Base-by-base conservation (phyloP, 2,888 invertebrate species). In the Crocallis elinguaria region DNA sequence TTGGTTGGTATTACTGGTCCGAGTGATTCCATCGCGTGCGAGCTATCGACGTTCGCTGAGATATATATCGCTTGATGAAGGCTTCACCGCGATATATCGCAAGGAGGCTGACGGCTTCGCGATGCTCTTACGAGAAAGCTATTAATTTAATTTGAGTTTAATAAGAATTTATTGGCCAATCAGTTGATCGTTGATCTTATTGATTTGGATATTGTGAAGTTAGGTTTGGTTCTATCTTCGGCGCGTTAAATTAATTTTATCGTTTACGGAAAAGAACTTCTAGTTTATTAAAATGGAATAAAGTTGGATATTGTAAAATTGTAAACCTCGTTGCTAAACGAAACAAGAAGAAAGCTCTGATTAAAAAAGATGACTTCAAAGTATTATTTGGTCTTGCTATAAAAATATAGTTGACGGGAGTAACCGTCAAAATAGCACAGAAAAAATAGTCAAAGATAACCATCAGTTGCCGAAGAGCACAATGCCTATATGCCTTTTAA, bases 1-100 rank as follows among this genome's bases (percentile, higher is more conserved):
- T 89, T 88, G 84, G 77, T 84, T 75, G 77, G 75, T 73, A 73
- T 79, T 77, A 76, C 67, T 67, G 65, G 72, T 43, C 46, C 44
- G 16, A 66, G 75, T 66, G 77, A 68, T 70, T 60, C 60, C 58
- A 69, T 86, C 84, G 84, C 85, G 84, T 85, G 85, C 80, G 75
- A 66, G 64, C 66, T 73, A 79, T 79, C 71, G 69, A 64, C 48
- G 46, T 55, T 53, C 57, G 59, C 60, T 55, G 55, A 60, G 57
- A 63, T 69, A 59, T 66, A 69, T 67, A 62, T 32, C 11, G 14
- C 25, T 25, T 35, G 35, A 11, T 29, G 41, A 29, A 41, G 41
- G 35, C 49, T 35, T 27, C 13, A 11, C 38, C 11, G 41, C 27
- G 12, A 27, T 36, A 23, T 36, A 62, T 53, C 36, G 25, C 25